Evolutionary conservation across 2,113 vertebrate genomes (phyloP).

Genomic region (Nothobranchius kuhntae): DNA sequence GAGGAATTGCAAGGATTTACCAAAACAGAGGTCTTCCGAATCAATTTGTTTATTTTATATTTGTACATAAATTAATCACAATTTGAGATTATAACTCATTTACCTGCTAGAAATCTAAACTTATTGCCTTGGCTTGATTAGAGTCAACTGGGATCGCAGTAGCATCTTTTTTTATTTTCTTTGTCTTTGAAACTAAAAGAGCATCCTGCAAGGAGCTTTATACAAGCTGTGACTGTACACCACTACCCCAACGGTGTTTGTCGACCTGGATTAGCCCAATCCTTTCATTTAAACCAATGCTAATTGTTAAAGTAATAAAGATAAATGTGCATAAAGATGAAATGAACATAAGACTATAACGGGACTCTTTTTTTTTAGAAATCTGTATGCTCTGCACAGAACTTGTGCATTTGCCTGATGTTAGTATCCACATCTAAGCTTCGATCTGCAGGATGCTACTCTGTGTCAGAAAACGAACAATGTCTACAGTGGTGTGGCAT

Average conservation of each 20-base stretch:
- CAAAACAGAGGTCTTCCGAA: constrained; percentile 21
- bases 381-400: constrained; percentile 7
- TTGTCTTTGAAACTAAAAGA: constrained; percentile 19
- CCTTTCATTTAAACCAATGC: constrained; percentile 26
- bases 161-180: constrained; percentile 12
- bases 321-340: constrained; percentile 47
- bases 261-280: constrained; percentile 42
- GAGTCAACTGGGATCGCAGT: constrained; percentile 40
- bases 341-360: constrained; percentile 48
- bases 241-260: constrained; percentile 23
- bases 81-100: constrained; percentile 54
- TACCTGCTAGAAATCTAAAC: constrained; percentile 67
- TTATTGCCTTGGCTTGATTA: constrained; percentile 73
- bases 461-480: constrained; percentile 24
- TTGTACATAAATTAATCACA: constrained; percentile 67
- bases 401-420: constrained; percentile 8
- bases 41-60: constrained; percentile 69
- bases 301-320: constrained; percentile 55
- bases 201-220: constrained; percentile 42
- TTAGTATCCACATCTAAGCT: constrained; percentile 32
- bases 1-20: constrained; percentile 9
- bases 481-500: constrained; percentile 34
- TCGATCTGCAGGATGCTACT: constrained; percentile 43
- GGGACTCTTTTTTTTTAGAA: constrained; percentile 6
- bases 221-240: constrained; percentile 48